These are phyloP conservation scores for Microplitis manilae DNA, from an alignment of 2,888 invertebrate genomes.

Conservation along the genomic window DNA sequence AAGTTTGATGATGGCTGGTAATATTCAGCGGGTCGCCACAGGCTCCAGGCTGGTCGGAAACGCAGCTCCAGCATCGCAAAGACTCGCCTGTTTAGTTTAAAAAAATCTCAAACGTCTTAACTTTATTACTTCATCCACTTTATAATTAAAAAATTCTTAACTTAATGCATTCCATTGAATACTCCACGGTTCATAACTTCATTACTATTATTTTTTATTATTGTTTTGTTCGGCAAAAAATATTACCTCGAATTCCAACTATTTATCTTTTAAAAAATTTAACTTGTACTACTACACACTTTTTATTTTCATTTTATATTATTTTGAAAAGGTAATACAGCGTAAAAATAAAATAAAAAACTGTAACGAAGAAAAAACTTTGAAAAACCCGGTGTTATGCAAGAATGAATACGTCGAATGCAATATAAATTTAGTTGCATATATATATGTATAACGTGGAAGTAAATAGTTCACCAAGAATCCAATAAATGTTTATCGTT, in stretches of 20 bases:
- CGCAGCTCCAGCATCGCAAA: slow-evolving; percentile 84
- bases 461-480: too few relatives aligned
- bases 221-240: background rate
- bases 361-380: slow-evolving; percentile 4
- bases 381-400: background rate
- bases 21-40: slow-evolving; percentile 84
- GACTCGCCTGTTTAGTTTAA: slow-evolving; percentile 73
- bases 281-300: background rate
- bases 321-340: background rate
- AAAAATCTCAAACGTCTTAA: slow-evolving; percentile 3
- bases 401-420: slow-evolving; percentile 8
- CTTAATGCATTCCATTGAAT: background rate
- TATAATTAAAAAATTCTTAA: background rate
- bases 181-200: background rate
- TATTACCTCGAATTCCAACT: background rate
- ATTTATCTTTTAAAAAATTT: background rate
- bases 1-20: slow-evolving; percentile 71
- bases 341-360: background rate
- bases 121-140: background rate
- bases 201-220: slow-evolving; percentile 6
- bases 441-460: too few relatives aligned
- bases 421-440: background rate
- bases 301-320: background rate
- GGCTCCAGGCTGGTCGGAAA: slow-evolving; percentile 74
- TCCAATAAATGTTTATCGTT: too few relatives aligned